Base-by-base conservation (phyloP, 2,888 invertebrate species). In the Latrodectus hesperus region DNA sequence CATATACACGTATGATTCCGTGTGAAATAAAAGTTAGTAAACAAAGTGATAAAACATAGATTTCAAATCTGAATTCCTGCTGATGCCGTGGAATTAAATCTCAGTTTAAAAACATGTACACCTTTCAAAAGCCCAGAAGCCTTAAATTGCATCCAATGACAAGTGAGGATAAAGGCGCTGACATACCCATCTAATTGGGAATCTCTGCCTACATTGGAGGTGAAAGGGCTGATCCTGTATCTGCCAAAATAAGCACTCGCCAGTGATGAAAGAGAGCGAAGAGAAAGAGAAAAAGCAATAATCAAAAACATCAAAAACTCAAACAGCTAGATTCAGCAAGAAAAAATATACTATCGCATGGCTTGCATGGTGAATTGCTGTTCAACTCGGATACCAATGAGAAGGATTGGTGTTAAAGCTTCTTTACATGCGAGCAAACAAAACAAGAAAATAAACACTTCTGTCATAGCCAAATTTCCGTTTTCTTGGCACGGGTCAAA, bases 151-250 rank as follows among this genome's bases (percentile, higher is more conserved):
- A 22, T 22, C 22, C 22, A 22, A 22, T 22, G 22, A 22, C 22
- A 22, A 22, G 22, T 22, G 22, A 22, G 22, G 1, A 1, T 22
- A 22, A 22, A 22, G 22, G 22, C 52, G 17, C 51, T 72, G 72
- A 72, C 72, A 51, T 51, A 0, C 70, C 10, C 68, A 78, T 78
- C 70, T 78, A 78, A 67, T 70, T 78, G 67, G 77, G 77, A 77
- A 77, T 67, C 67, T 67, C 65, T n/a, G 17, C 67, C 11, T 12
- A n/a, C 12, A 16, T n/a, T 0, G 17, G 3, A 9, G 17, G 14
- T 9, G 17, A 22, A 53, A 53, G 53, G 68, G 70, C 55, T 70
- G 68, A 78, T 78, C 52, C 68, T 53, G 26, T 17, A 26, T 22
- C 26, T 6, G 17, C 55, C 73, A 60, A 73, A 73, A 73, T 73